A percentile compares a stretch with the other conserved stretches of the same genome.
Conservation (phyloP, 2,113 vertebrate genomes). For the Proteles cristata region DNA sequence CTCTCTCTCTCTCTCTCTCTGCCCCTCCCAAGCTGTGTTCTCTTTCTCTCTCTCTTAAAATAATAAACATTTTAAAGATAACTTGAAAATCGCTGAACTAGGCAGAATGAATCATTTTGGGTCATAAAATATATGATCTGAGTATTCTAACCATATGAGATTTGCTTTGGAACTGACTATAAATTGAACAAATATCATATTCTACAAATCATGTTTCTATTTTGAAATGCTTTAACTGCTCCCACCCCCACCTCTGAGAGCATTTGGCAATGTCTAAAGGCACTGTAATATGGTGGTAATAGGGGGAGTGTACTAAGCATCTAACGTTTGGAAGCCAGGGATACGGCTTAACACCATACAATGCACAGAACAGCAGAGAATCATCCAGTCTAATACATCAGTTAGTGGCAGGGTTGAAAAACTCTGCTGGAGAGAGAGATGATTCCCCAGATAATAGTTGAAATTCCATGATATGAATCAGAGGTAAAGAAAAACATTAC, state of each 20-base stretch:
- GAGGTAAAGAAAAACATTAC: neutral
- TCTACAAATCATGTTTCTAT: neutral
- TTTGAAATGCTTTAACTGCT: neutral
- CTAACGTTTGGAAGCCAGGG: accelerated
- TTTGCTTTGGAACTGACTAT: neutral
- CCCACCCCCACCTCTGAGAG: neutral
- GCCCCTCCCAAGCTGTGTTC: too few species aligned
- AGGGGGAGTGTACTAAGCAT: neutral
- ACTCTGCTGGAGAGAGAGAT: accelerated
- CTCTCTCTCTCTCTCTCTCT: too few species aligned
- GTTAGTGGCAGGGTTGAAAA: neutral
- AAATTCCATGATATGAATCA: neutral
- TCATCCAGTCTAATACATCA: neutral
- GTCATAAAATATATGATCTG: neutral
- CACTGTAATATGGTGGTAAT: accelerated
- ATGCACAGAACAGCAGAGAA: neutral
- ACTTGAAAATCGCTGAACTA: neutral
- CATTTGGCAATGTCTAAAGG: neutral
- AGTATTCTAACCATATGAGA: neutral
- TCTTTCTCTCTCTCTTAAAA: too few species aligned
- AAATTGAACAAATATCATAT: neutral
- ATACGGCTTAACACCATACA: neutral
- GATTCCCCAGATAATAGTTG: neutral
- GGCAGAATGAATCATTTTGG: neutral
- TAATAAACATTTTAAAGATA: neutral